Conservation (phyloP, 1,140 invertebrate species). For the Scaptomyza graminum region DNA sequence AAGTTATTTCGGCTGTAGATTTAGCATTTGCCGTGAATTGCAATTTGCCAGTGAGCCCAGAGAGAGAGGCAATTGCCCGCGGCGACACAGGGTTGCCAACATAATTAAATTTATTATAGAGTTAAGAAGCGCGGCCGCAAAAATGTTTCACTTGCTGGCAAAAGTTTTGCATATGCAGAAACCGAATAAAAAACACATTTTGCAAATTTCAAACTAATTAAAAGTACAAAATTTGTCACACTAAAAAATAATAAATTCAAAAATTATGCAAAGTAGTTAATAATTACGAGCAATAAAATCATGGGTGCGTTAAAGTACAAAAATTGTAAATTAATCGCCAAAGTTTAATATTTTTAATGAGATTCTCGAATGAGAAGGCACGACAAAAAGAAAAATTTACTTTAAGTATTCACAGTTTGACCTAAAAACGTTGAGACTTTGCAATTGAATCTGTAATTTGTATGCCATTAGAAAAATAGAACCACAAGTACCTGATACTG, state of each 20-base stretch:
- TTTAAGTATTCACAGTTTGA: neutral
- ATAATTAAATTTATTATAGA: conserved; percentile 61
- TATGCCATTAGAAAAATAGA: conserved; percentile 1
- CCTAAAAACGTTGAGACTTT: neutral
- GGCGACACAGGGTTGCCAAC: conserved; percentile 15
- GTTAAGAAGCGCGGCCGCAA: neutral
- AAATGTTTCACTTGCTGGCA: conserved; percentile 9
- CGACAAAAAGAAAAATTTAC: no score
- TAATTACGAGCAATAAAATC: no score
- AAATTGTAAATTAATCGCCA: no score
- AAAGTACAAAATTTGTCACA: neutral
- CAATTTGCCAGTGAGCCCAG: conserved; percentile 37
- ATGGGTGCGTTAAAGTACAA: no score
- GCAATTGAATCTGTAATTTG: neutral
- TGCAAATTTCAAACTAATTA: neutral
- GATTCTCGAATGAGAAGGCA: no score
- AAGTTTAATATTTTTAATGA: no score
- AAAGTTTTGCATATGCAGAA: conserved; percentile 43
- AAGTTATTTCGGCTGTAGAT: conserved; percentile 57
- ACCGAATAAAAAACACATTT: neutral
- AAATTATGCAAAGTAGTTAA: no score
- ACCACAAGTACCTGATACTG: neutral
- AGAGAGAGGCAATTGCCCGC: neutral
- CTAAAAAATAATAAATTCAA: no score
- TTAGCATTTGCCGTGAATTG: conserved; percentile 44